Evolutionary conservation across 2,797 vertebrate species (phyloP), one percentile per base, ranked within the genome.

Genomic region (Telmatherina bonti): DNA sequence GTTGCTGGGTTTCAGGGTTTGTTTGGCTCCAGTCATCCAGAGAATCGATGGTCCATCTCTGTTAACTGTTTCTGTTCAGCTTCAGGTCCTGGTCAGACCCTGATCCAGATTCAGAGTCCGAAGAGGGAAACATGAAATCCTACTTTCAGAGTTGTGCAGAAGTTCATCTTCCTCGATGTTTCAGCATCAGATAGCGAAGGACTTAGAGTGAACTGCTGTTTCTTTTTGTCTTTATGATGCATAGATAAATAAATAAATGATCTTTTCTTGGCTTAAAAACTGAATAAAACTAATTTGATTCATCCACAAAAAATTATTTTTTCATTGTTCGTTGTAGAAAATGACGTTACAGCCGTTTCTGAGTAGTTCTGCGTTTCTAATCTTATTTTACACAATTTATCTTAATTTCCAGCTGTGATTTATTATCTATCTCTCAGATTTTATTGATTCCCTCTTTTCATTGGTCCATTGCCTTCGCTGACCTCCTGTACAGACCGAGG

Each of bases 21-120:
- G 91, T 93, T 91, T 78, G 36, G 82, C 76, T 86, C 88, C 89
- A 92, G 87, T 94, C 89, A 94, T 87, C 90, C 93, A 92, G 87
- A 85, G 84, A 84, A 87, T 88, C 57, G 63, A 74, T 55, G 61
- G 80, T 72, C 63, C 62, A 2, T 38, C 67, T 63, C 62, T 62
- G 73, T 91, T 87, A 86, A 86, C 89, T 67, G 75, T 85, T 91
- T 88, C 81, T 65, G 51, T 64, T 52, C 82, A 60, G 56, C 24
- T 45, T 29, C 52, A 29, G 47, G 31, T 72, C 47, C 57, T 2
- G 61, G 26, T 55, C 1, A 0, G 22, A 36, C 29, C 38, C 33
- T n/a, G 27, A 49, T 27, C 33, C 29, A 26, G 56, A 54, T 22
- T 55, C 38, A 18, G 29, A 5, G 13, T 20, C 38, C 29, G 43